phyloP scores from a whole-genome alignment of 2,797 vertebrate species.

The Diglossa cyanea region DNA sequence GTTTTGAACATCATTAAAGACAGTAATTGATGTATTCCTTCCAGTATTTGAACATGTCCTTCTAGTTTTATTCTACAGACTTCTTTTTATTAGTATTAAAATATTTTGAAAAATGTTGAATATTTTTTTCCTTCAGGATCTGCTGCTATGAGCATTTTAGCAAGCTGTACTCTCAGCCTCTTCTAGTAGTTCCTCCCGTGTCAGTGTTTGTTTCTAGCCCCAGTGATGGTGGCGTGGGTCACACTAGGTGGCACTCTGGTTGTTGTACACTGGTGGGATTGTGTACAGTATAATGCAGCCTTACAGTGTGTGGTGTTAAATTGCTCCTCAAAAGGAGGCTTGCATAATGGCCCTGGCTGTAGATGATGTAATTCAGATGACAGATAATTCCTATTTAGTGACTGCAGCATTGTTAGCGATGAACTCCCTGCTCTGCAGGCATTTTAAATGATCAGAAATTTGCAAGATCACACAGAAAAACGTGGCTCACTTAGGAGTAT shows the following conservation, averaged over 20 bases:
- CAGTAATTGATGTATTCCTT: neutral
- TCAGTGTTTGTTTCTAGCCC: neutral
- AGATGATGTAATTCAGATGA: slow-evolving; percentile 46
- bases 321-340: neutral
- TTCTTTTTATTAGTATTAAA: neutral
- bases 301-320: slow-evolving; percentile 15
- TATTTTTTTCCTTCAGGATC: neutral
- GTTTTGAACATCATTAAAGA: neutral
- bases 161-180: neutral
- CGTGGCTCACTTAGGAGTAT: neutral
- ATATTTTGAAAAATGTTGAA: neutral
- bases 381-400: slow-evolving; percentile 48
- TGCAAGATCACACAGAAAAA: neutral
- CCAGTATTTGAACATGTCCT: neutral
- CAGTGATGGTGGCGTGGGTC: fast-evolving
- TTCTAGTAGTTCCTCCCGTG: neutral
- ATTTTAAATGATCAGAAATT: neutral
- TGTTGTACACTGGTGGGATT: neutral
- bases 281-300: neutral
- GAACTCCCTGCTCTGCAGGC: neutral
- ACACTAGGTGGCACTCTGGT: slow-evolving; percentile 73
- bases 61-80: neutral
- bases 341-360: slow-evolving; percentile 18
- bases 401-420: neutral
- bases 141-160: neutral